Percentiles rank a stretch among this genome's conserved stretches.
phyloP scores from a whole-genome alignment of 92 coral and sea anemone species.

The Porites lobata region DNA sequence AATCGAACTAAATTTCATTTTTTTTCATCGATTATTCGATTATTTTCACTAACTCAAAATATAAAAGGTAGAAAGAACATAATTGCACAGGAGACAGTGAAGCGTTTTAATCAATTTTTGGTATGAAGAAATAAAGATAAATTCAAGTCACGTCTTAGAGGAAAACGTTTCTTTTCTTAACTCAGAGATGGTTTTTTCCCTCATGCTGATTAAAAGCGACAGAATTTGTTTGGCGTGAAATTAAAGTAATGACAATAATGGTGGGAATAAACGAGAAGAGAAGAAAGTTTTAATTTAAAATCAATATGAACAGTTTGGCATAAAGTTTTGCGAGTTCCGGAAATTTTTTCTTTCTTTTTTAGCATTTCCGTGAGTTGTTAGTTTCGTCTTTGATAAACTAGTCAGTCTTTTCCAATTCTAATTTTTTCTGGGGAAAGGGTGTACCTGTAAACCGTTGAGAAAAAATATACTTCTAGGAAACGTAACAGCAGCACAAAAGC shows the following conservation, averaged over 20 bases:
- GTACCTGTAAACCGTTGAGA: too few species aligned
- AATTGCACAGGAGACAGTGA: too few species aligned
- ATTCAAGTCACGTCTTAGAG: not conserved
- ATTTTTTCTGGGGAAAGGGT: too few species aligned
- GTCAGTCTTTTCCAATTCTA: too few species aligned
- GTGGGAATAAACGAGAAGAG: not conserved
- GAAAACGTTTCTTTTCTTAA: not conserved
- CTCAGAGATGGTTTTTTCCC: not conserved
- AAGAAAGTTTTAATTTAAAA: not conserved
- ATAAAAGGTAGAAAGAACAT: too few species aligned
- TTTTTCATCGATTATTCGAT: too few species aligned
- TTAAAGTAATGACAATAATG: not conserved
- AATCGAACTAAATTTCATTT: too few species aligned
- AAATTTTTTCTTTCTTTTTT: not conserved
- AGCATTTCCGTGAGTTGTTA: not conserved
- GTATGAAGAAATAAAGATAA: too few species aligned
- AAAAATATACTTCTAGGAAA: too few species aligned
- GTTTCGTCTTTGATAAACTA: not conserved
- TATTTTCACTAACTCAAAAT: too few species aligned
- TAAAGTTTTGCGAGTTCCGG: not conserved
- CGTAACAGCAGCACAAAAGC: too few species aligned
- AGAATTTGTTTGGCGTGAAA: slow-evolving; percentile 4
- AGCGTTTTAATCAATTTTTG: too few species aligned
- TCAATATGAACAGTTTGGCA: not conserved
- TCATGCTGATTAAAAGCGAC: not conserved